Conservation (phyloP, 2,888 invertebrate genomes). For the Lasioglossum zephyrum region DNA sequence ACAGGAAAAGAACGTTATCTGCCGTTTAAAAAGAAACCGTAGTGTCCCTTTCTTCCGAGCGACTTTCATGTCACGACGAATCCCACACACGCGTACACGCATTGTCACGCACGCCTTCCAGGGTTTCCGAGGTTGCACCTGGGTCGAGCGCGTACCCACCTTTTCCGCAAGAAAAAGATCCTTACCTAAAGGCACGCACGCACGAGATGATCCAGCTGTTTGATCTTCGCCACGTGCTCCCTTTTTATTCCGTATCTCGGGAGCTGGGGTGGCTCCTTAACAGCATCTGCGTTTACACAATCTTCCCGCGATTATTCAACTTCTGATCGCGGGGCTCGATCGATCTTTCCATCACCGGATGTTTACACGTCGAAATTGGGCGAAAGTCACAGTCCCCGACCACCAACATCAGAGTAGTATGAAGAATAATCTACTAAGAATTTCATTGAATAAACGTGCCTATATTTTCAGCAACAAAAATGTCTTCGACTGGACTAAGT, state of each 20-base stretch:
- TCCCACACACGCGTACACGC: constrained; percentile 55
- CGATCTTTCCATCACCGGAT: constrained; percentile 18
- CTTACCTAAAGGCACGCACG: constrained; percentile 77
- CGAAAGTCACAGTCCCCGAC: no score
- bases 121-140: constrained; percentile 70
- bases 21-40: constrained; percentile 29
- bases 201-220: constrained; percentile 84
- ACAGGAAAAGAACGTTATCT: constrained; percentile 21
- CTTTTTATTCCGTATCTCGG: constrained; percentile 67
- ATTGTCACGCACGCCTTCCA: constrained; percentile 72
- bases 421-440: neutral
- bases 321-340: constrained; percentile 26
- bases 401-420: neutral
- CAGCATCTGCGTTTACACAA: constrained; percentile 76
- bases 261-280: constrained; percentile 58
- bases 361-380: neutral
- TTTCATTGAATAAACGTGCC: neutral
- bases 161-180: constrained; percentile 79
- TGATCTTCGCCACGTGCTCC: constrained; percentile 82
- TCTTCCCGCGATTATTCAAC: constrained; percentile 64
- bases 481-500: neutral
- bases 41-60: constrained; percentile 21
- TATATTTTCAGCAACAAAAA: neutral
- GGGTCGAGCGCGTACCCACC: constrained; percentile 67
- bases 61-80: constrained; percentile 57